Base-by-base conservation (phyloP, 2,797 vertebrate genomes). In the Dryobates pubescens region DNA sequence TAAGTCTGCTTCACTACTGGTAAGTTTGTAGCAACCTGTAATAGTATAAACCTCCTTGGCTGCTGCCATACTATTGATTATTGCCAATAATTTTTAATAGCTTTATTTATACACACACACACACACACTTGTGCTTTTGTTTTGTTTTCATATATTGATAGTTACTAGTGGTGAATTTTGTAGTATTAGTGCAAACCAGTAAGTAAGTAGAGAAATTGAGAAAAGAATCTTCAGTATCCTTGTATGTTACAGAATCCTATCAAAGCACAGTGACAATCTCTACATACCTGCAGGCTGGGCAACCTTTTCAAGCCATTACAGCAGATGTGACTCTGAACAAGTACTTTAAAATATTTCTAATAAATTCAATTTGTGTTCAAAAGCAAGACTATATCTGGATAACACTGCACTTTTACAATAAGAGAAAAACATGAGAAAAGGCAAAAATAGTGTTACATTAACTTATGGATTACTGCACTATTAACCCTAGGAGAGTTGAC, bases 221-320 rank as follows among this genome's bases (percentile, higher is more conserved):
- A 12, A 51, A 89, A 88, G 82, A 62, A 2, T 0, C 19, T 72
- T 13, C 0, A 49, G 0, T 12, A 17, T 9, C 23, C 10, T 26
- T 8, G 3, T 34, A 9, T 17, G 12, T 74, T 64, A 88, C 7
- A 61, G 38, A 88, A 64, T 38, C 13, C 84, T 34, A 71, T 8
- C 7, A 77, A 86, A 3, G 11, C 58, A 76, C 6, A 32, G 17
- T 63, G 62, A 74, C 29, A 20, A 34, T 19, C 18, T 32, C 49
- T 68, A 38, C 10, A 29, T 11, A 57, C 7, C 23, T 15, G 24
- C 26, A 81, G 8, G 54, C 3, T 16, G 3, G 13, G 23, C 56
- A 80, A 67, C 13, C 20, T 15, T 72, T 72, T 75, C 5, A 53
- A 14, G 29, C 56, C 7, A 0, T 22, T 20, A 75, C 41, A 64